These are phyloP conservation scores for Cirrhinus molitorella DNA, from an alignment of 2,797 vertebrate species.

Conservation along the genomic window DNA sequence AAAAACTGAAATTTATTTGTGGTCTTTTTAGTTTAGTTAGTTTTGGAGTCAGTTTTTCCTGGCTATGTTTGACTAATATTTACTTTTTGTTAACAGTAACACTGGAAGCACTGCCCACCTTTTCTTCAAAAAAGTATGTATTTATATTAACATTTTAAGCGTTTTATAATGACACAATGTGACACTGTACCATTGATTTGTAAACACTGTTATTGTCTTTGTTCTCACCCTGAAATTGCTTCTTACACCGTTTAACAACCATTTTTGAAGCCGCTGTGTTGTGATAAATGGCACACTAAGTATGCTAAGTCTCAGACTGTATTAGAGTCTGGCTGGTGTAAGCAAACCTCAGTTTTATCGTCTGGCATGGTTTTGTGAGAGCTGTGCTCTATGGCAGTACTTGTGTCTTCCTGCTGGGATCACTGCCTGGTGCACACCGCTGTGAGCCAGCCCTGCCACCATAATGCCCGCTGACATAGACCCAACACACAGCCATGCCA, in stretches of 20 bases:
- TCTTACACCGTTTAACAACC: conserved; percentile 15
- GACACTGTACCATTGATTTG: conserved; percentile 7
- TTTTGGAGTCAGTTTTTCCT: neutral
- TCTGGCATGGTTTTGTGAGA: conserved; percentile 34
- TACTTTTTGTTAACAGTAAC: neutral
- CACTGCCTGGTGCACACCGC: conserved; percentile 44
- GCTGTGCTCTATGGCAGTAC: conserved; percentile 37
- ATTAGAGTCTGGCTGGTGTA: conserved; percentile 44
- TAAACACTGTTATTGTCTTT: conserved; percentile 27
- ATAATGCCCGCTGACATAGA: conserved; percentile 46
- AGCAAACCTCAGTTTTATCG: conserved; percentile 48
- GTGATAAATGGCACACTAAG: conserved; percentile 39
- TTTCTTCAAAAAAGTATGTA: neutral
- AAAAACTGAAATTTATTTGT: neutral
- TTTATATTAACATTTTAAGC: neutral
- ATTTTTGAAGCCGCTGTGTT: conserved; percentile 23
- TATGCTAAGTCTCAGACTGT: conserved; percentile 21
- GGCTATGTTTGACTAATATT: neutral
- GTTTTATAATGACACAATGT: neutral
- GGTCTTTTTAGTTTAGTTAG: neutral
- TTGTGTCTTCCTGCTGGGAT: conserved; percentile 50
- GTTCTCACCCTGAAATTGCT: conserved; percentile 26
- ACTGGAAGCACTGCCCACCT: neutral
- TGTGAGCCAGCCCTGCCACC: conserved; percentile 53
- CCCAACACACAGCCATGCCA: conserved; percentile 41